Percentiles rank a stretch among this genome's conserved stretches.
Conservation (phyloP, 1,140 invertebrate genomes). For the Anastatus disparis region DNA sequence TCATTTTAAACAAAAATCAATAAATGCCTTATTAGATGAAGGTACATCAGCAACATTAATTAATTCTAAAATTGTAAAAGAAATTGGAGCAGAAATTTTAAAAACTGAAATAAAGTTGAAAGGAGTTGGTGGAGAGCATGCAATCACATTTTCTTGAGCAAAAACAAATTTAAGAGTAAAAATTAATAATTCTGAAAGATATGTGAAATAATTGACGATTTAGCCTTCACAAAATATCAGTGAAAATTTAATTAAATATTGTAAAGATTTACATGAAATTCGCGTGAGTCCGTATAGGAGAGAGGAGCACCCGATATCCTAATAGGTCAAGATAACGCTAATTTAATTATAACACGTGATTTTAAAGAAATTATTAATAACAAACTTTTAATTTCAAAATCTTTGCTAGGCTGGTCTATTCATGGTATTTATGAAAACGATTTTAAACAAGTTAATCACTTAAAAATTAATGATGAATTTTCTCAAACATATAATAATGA, state of each 20-base stretch:
- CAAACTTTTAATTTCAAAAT: neutral
- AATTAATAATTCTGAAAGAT: neutral
- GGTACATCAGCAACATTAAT: neutral
- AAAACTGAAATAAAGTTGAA: neutral
- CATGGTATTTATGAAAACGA: neutral
- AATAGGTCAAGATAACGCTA: neutral
- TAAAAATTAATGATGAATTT: too few relatives aligned
- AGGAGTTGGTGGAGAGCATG: neutral
- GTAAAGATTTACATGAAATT: neutral
- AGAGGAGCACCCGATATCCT: too few relatives aligned
- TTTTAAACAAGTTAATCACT: neutral
- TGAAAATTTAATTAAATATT: neutral
- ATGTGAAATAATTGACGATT: neutral
- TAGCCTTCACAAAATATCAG: neutral
- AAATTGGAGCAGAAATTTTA: neutral
- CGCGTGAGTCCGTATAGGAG: neutral
- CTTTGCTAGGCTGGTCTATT: conserved; percentile 6
- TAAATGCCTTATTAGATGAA: neutral
- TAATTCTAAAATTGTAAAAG: neutral
- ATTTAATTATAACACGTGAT: neutral
- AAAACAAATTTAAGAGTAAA: neutral
- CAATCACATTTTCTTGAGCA: neutral
- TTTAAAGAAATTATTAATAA: neutral
- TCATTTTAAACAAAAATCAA: neutral
- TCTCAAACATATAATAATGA: neutral